Conservation (phyloP, 2,797 vertebrate species). For the Phyllotis vaccarum region DNA sequence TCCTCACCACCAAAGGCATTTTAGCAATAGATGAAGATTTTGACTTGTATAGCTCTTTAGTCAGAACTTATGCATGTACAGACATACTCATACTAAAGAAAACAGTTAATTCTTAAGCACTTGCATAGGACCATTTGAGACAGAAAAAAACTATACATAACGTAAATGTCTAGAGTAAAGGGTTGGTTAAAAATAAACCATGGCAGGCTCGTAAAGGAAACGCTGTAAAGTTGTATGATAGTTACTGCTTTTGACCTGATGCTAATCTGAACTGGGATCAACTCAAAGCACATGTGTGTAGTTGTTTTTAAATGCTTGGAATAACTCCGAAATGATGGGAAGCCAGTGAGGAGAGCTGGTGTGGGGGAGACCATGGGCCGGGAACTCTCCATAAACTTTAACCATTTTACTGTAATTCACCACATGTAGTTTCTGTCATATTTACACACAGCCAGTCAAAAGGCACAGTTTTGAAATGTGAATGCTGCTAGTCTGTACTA, state of each 20-base stretch:
- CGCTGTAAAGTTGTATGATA: not conserved
- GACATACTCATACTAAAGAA: not conserved
- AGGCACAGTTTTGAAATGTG: not conserved
- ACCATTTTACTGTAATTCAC: not conserved
- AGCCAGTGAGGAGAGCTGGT: not conserved
- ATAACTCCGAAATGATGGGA: not conserved
- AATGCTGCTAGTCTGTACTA: not conserved
- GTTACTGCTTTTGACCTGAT: not conserved
- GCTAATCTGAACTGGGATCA: not conserved
- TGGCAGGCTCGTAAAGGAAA: not conserved
- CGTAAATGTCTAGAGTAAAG: not conserved
- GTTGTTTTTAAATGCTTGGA: constrained; percentile 39
- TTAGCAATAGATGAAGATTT: not conserved
- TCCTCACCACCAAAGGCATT: not conserved
- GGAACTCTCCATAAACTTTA: not conserved
- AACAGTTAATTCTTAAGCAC: not conserved
- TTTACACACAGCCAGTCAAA: not conserved
- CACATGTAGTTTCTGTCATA: not conserved
- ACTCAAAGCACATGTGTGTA: not conserved
- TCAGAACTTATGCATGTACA: not conserved
- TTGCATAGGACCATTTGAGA: not conserved
- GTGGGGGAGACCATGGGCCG: not conserved
- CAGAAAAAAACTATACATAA: not conserved
- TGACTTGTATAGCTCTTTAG: not conserved
- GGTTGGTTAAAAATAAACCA: not conserved